Evolutionary conservation across 1,140 invertebrate genomes (phyloP).

Genomic region (Carcinoscorpius rotundicauda): DNA sequence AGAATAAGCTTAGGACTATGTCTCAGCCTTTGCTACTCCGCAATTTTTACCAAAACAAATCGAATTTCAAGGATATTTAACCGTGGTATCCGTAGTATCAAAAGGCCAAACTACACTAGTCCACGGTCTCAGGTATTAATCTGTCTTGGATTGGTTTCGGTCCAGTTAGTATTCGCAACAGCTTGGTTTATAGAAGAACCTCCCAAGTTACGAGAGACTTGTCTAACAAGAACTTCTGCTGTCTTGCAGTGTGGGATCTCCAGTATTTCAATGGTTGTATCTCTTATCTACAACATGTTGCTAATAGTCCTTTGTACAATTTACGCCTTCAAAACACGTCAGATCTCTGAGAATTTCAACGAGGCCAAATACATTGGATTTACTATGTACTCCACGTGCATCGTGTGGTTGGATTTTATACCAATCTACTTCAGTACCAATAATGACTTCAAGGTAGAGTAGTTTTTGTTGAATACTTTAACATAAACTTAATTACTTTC

Average conservation of each 20-base stretch:
- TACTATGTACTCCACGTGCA: conserved; percentile 62
- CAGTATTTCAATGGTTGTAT: conserved; percentile 54
- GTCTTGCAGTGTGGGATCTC: conserved; percentile 56
- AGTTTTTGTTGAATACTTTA: too few species aligned
- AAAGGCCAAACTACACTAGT: conserved; percentile 48
- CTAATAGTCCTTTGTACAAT: conserved; percentile 56
- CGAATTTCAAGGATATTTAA: conserved; percentile 60
- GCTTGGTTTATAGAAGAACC: conserved; percentile 52
- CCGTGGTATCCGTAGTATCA: conserved; percentile 46
- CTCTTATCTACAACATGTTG: conserved; percentile 61
- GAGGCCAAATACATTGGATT: conserved; percentile 56
- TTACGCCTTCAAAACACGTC: conserved; percentile 59
- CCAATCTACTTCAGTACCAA: conserved; percentile 55
- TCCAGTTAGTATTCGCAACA: conserved; percentile 46
- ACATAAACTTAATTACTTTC: too few species aligned
- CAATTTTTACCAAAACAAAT: conserved; percentile 64
- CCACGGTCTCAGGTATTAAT: conserved; percentile 47
- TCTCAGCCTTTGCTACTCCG: conserved; percentile 56
- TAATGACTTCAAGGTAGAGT: conserved; percentile 45
- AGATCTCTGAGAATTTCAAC: conserved; percentile 61
- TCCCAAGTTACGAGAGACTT: conserved; percentile 44
- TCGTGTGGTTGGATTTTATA: conserved; percentile 59
- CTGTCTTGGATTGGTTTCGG: conserved; percentile 44
- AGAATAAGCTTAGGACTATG: conserved; percentile 54
- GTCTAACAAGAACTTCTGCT: conserved; percentile 37